A percentile compares a stretch with the other conserved stretches of the same genome.
Evolutionary conservation across 2,113 vertebrate species (phyloP).

Genomic region (Colinus virginianus): DNA sequence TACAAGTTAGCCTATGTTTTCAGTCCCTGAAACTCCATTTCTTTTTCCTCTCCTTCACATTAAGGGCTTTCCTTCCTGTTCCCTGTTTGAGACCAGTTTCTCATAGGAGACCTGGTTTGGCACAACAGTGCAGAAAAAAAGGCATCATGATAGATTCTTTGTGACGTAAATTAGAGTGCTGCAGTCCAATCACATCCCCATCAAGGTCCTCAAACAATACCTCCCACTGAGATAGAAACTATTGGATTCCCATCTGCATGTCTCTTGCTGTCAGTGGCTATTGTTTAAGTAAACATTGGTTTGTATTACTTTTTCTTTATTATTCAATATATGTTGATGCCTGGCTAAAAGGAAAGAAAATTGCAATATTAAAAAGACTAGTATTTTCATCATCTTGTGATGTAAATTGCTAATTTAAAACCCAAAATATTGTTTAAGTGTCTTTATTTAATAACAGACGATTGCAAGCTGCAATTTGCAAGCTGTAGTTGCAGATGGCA

Average conservation of each 20-base stretch:
- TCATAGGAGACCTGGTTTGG: slow-evolving; percentile 48
- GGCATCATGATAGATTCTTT: slow-evolving; percentile 58
- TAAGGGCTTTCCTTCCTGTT: slow-evolving; percentile 42
- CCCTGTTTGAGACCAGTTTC: slow-evolving; percentile 52
- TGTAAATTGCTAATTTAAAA: slow-evolving; percentile 87
- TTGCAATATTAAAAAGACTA: slow-evolving; percentile 81
- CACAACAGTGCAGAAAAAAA: slow-evolving; percentile 52
- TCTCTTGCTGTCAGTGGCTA: slow-evolving; percentile 72
- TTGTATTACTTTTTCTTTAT: slow-evolving; percentile 64
- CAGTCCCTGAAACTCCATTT: slow-evolving; percentile 28
- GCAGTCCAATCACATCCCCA: slow-evolving; percentile 49
- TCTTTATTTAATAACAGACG: slow-evolving; percentile 85
- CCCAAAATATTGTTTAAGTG: slow-evolving; percentile 86
- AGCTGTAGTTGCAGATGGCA: slow-evolving; percentile 86
- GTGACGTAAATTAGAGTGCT: slow-evolving; percentile 66
- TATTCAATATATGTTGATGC: slow-evolving; percentile 75
- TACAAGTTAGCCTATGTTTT: slow-evolving; percentile 15
- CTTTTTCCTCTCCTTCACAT: slow-evolving; percentile 42
- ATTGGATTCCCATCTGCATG: slow-evolving; percentile 71
- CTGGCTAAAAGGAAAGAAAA: slow-evolving; percentile 80
- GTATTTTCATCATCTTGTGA: slow-evolving; percentile 81
- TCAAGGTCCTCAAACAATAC: slow-evolving; percentile 48
- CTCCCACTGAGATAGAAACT: slow-evolving; percentile 54
- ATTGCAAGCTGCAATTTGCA: slow-evolving; percentile 86
- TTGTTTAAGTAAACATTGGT: slow-evolving; percentile 82